Conservation (phyloP, 2,888 invertebrate species). For the Acanthoscelides obtectus region DNA sequence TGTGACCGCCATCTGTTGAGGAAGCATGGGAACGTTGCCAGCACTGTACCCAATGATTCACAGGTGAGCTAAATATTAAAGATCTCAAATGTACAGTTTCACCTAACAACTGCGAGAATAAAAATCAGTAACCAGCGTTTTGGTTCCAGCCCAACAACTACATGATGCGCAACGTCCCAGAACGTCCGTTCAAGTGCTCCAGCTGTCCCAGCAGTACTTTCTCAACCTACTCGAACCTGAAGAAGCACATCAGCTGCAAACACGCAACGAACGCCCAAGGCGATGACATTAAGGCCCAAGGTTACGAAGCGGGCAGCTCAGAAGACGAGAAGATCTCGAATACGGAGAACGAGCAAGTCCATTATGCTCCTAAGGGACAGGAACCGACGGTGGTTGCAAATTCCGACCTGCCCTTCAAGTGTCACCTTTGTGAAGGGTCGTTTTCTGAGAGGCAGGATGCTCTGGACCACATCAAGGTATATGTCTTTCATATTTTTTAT, state of each 20-base stretch:
- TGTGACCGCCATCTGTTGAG: slow-evolving; percentile 90
- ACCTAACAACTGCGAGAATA: slow-evolving; percentile 18
- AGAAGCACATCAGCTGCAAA: slow-evolving; percentile 71
- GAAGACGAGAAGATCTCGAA: slow-evolving; percentile 47
- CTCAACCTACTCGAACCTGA: slow-evolving; percentile 71
- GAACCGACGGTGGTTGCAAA: slow-evolving; percentile 37
- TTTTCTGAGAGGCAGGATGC: slow-evolving; percentile 76
- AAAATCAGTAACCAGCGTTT: no score
- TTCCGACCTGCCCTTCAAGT: slow-evolving; percentile 79
- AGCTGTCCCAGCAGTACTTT: slow-evolving; percentile 80
- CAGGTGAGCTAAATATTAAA: slow-evolving; percentile 22
- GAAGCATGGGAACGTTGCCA: slow-evolving; percentile 67
- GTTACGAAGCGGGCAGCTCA: slow-evolving; percentile 47
- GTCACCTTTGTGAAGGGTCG: slow-evolving; percentile 87
- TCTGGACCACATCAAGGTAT: slow-evolving; percentile 63
- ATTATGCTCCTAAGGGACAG: slow-evolving; percentile 30
- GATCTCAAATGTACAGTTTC: no score
- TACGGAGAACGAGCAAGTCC: slow-evolving; percentile 36
- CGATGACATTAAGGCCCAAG: slow-evolving; percentile 43
- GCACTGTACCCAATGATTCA: slow-evolving; percentile 40
- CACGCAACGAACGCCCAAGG: slow-evolving; percentile 54
- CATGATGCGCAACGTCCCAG: slow-evolving; percentile 64
- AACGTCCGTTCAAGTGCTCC: slow-evolving; percentile 74
- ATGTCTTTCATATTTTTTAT: no score
- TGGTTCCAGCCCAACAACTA: slow-evolving; percentile 43